A percentile compares a stretch with the other conserved stretches of the same genome.
Evolutionary conservation across 2,888 invertebrate species (phyloP).

Genomic region (Lymantria monacha): DNA sequence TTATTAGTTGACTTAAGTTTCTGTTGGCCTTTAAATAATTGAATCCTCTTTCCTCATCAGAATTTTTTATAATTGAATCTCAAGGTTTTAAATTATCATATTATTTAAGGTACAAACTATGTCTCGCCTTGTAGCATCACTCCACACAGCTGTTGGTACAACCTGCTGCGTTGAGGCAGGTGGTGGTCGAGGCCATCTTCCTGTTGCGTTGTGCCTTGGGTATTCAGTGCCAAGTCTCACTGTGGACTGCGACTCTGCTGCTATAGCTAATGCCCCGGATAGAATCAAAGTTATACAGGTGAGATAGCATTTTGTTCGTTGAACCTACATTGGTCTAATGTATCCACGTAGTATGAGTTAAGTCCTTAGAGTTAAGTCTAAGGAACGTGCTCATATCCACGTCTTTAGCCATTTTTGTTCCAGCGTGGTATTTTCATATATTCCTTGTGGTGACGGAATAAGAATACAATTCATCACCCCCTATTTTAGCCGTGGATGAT

Average conservation of each 20-base stretch:
- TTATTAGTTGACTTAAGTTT: too few species aligned
- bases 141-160: slow-evolving; percentile 84
- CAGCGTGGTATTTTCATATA: too few species aligned
- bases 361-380: neutral
- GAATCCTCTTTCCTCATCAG: too few species aligned
- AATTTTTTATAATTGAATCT: too few species aligned
- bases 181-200: slow-evolving; percentile 94
- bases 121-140: slow-evolving; percentile 81
- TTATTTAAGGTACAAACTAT: slow-evolving; percentile 82
- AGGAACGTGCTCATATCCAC: too few species aligned
- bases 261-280: slow-evolving; percentile 78
- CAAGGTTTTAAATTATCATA: neutral
- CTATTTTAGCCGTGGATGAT: too few species aligned
- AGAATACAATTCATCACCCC: too few species aligned
- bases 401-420: too few species aligned
- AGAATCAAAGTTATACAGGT: slow-evolving; percentile 83
- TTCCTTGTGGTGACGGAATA: too few species aligned
- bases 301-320: neutral
- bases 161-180: slow-evolving; percentile 92
- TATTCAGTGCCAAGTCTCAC: slow-evolving; percentile 89
- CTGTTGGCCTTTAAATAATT: too few species aligned
- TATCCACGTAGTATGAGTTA: neutral
- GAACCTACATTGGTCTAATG: neutral
- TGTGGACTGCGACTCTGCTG: slow-evolving; percentile 86
- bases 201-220: slow-evolving; percentile 87